phyloP scores from a whole-genome alignment of 2,113 vertebrate species.

The Machaerirhynchus nigripectus region DNA sequence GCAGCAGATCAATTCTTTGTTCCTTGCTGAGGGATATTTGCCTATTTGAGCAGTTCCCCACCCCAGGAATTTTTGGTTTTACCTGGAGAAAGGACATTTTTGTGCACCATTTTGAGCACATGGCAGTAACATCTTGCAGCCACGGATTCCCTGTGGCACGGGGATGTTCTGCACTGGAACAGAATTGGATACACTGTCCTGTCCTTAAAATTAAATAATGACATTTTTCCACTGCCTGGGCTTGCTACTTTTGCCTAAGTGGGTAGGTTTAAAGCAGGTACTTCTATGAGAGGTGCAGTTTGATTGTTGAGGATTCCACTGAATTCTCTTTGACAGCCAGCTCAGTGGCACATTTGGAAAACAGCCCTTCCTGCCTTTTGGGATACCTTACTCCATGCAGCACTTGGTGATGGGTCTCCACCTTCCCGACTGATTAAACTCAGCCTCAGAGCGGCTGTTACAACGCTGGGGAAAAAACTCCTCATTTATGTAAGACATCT shows the following conservation, averaged over 20 bases:
- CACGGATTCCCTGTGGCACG: background rate
- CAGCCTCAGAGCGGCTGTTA: background rate
- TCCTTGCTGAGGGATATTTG: background rate
- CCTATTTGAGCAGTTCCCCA: background rate
- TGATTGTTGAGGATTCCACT: background rate
- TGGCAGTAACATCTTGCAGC: accelerated
- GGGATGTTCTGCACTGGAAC: background rate
- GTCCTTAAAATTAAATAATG: background rate
- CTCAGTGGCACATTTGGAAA: background rate
- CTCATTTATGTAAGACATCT: background rate
- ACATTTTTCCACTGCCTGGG: background rate
- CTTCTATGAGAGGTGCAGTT: background rate
- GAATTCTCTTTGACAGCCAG: background rate
- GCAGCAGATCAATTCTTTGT: background rate
- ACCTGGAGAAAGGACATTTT: background rate
- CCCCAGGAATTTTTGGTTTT: background rate
- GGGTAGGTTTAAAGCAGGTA: background rate
- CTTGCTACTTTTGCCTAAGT: background rate
- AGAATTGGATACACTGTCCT: background rate
- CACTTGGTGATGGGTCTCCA: background rate
- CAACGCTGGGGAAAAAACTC: background rate
- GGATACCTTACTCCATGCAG: background rate
- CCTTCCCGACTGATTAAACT: background rate
- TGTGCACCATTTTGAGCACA: background rate
- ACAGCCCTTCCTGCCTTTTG: background rate